phyloP scores from a whole-genome alignment of 2,113 vertebrate genomes.

The Salvelinus sp. region DNA sequence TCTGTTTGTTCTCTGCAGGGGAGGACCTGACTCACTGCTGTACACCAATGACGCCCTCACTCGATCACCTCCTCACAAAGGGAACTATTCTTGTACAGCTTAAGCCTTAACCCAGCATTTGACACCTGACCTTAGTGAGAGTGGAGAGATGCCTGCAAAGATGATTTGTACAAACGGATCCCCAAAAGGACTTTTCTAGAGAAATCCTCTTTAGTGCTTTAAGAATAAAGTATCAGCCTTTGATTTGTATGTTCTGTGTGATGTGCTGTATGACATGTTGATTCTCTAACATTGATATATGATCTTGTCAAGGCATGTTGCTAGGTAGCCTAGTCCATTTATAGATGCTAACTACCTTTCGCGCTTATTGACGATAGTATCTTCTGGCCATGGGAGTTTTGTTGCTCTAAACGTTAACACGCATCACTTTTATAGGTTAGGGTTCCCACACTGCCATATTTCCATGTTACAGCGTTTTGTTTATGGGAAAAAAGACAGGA shows the following conservation, averaged over 20 bases:
- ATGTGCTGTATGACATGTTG: neutral
- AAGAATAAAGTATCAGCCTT: neutral
- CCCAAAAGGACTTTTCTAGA: conserved; percentile 40
- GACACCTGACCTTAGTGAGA: conserved; percentile 17
- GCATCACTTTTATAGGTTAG: no score
- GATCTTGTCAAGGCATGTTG: neutral
- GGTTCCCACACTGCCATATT: no score
- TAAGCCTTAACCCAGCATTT: conserved; percentile 39
- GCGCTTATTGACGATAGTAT: no score
- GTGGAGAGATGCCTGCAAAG: conserved; percentile 17
- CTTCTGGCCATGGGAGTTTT: no score
- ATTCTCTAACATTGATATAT: neutral
- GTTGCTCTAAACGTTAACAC: no score
- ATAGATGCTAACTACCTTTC: no score
- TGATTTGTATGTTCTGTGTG: conserved; percentile 19
- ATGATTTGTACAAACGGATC: conserved; percentile 53
- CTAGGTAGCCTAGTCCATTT: neutral
- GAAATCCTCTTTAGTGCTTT: conserved; percentile 36
- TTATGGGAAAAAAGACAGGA: no score
- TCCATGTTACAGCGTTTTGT: no score
- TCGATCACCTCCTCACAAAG: conserved; percentile 17
- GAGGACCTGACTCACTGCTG: conserved; percentile 14
- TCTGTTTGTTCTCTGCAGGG: conserved; percentile 25
- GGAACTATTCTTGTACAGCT: conserved; percentile 31
- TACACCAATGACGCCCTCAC: conserved; percentile 18